A percentile compares a stretch with the other conserved stretches of the same genome.
Conservation (phyloP, 1,140 invertebrate genomes). For the Apis dorsata region DNA sequence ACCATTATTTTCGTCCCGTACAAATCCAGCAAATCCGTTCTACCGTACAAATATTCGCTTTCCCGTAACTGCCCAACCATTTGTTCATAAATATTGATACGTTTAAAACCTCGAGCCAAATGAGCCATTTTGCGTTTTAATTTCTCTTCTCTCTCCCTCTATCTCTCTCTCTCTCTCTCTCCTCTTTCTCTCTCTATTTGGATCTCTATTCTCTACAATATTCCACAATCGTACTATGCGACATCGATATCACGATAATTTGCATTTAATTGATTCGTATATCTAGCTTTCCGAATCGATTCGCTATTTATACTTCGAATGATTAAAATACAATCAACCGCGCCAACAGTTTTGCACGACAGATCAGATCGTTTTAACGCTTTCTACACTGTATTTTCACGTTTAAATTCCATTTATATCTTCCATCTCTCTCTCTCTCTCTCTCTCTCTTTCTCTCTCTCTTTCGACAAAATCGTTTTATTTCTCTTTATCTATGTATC, state of each 20-base stretch:
- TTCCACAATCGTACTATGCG: conserved; percentile 19
- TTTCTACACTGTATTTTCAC: background rate
- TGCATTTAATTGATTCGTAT: conserved; percentile 48
- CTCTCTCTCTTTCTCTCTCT: no score
- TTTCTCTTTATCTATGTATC: no score
- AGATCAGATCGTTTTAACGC: background rate
- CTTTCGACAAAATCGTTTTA: no score
- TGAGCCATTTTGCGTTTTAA: conserved; percentile 57
- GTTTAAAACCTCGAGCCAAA: conserved; percentile 48
- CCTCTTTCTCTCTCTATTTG: background rate
- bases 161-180: background rate
- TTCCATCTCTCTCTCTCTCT: background rate
- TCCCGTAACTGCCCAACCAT: conserved; percentile 51
- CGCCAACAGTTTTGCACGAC: background rate
- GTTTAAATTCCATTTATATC: background rate
- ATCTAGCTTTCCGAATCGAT: conserved; percentile 28
- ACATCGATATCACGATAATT: conserved; percentile 43
- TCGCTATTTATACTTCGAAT: conserved; percentile 33
- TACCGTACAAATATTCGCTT: conserved; percentile 57
- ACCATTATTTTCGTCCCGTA: conserved; percentile 61
- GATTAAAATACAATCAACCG: conserved; percentile 30
- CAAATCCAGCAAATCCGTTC: conserved; percentile 57
- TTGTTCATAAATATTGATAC: conserved; percentile 67
- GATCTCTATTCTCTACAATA: background rate
- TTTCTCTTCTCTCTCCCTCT: conserved; percentile 11